These are phyloP conservation scores for Osmerus eperlanus DNA, from an alignment of 2,113 vertebrate genomes.

Conservation along the genomic window DNA sequence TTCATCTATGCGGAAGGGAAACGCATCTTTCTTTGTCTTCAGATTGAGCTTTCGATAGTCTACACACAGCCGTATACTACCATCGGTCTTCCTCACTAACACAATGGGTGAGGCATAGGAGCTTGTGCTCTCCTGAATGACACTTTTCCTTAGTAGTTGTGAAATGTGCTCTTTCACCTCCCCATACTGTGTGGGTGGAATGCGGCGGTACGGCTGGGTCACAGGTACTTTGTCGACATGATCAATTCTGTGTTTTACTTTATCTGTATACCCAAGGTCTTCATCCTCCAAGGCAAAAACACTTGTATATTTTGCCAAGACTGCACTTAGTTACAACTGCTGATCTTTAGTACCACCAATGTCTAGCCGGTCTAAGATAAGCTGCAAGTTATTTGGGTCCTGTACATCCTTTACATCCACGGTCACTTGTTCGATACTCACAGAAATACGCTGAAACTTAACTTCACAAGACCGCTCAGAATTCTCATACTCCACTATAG, in stretches of 20 bases:
- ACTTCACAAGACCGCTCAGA: no score
- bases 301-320: no score
- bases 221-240: slow-evolving; percentile 7
- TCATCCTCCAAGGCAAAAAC: no score
- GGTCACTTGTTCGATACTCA: no score
- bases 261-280: no score
- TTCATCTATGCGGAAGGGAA: slow-evolving; percentile 14
- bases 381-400: neutral
- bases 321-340: no score
- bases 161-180: slow-evolving; percentile 13
- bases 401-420: slow-evolving; percentile 8
- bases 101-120: neutral
- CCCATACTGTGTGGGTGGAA: slow-evolving; percentile 9
- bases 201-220: neutral
- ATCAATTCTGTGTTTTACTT: slow-evolving; percentile 7
- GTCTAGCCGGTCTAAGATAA: neutral
- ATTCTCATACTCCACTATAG: neutral
- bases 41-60: neutral
- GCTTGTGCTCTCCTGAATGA: slow-evolving; percentile 8
- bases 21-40: neutral
- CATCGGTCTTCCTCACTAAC: neutral
- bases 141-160: slow-evolving; percentile 6
- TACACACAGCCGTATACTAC: neutral
- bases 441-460: no score
- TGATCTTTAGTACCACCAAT: no score